Evolutionary conservation across 2,797 vertebrate species (phyloP), one percentile per base, ranked within the genome.

Genomic region (Notolepis coatsorum): DNA sequence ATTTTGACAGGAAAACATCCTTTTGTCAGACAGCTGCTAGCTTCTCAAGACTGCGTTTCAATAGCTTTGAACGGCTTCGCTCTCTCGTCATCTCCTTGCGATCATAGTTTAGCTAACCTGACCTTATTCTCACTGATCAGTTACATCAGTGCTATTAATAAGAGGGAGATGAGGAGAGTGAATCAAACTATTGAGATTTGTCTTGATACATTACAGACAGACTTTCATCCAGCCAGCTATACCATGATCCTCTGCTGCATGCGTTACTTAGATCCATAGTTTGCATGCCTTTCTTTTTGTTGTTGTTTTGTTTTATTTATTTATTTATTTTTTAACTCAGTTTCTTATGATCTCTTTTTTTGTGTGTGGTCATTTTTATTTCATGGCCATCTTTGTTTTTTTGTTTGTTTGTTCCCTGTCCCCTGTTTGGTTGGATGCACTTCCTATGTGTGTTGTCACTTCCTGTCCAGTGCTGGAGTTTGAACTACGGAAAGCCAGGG

Each of bases 401-500:
- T 88, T 88, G 55, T 70, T 65, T 73, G 71, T 91, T 91, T 94
- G 94, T 96, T 95, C 93, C 94, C 94, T 94, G 95, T 95, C 93
- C n/a, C n/a, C n/a, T n/a, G n/a, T 95, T 97, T 94, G 95, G 92
- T 96, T 97, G 96, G 94, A 97, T 98, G 94, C 94, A 82, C 71
- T 84, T 86, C 88, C 94, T 96, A 87, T 95, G 93, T 96, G 78
- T 75, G 74, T 78, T 88, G 86, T 90, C 95, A 96, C 95, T 95
- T 93, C 95, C 94, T 98, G 96, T 97, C 97, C 97, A 99, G 97
- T 99, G 95, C 96, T 99, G 98, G 98, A 99, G 94, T 99, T 99
- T 99, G 98, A 99, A 93, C 97, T 99, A 88, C 97, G 98, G 96
- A 99, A 99, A 98, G 97, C 98, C 97, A 98, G 96, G 96, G 98